Base-by-base conservation (phyloP, 2,113 vertebrate species). In the Triplophysa siluroides region DNA sequence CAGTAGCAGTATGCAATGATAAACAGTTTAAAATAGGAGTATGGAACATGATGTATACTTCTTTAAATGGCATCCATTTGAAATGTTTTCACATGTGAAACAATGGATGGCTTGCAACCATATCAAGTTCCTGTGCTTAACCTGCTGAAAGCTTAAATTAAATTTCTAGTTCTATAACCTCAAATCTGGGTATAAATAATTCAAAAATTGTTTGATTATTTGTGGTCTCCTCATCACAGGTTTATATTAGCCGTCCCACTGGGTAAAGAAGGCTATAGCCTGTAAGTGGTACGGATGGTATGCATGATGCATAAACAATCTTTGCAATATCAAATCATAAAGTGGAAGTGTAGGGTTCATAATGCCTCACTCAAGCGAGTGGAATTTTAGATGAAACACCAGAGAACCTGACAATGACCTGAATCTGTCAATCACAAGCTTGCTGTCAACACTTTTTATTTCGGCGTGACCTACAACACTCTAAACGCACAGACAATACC, bases 171-270 rank as follows among this genome's bases (percentile, higher is more conserved):
- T 50, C 47, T 50, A 14, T 43, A 67, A 21, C 38, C 38, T 67
- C 38, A 41, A 5, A 9, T 56, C 56, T 41, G 43, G 21, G 13
- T 6, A 14, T 10, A 4, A 43, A 43, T 18, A 74, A 38, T 29
- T n/a, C 65, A 60, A 33, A 60, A 33, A 6, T 6, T 6, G 0
- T 43, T 80, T 29, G 50, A 38, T 60, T 41, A 4, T 41, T 62
- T 38, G 1, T 47, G 64, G 50, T 77, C 81, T 80, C 78, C 78
- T 83, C 76, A 85, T 83, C 71, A 84, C 84, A 83, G 80, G 56
- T 33, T 4, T 4, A 62, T 24, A 16, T 18, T 8, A 52, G 19
- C 61, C 64, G 60, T 67, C 77, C 43, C 2, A 7, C 54, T 16
- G 70, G 45, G 52, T 43, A 33, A 72, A 78, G 50, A 52, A 18